Base-by-base conservation (phyloP, 2,113 vertebrate species). In the Microtus montanus region DNA sequence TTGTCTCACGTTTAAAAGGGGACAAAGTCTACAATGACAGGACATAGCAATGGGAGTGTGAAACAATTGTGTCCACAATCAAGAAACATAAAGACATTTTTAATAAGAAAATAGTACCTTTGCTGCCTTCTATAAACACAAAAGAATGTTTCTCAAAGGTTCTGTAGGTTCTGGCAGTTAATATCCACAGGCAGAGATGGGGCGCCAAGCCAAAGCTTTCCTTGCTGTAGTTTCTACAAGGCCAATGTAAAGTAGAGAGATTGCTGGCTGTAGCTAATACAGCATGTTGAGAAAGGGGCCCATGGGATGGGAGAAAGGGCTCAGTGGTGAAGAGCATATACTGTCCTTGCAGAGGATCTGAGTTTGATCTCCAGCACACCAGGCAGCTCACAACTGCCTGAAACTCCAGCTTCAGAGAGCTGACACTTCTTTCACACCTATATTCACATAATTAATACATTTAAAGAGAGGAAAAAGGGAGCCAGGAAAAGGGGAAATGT, bases 121-220 rank as follows among this genome's bases (percentile, higher is more conserved):
- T 73, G 70, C 49, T 90, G 74, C 82, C 84, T 82, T 92, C 38
- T 88, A 54, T 70, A 83, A 71, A 94, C 2, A 24, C 75, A 44
- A 77, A 19, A 89, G 22, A 80, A 54, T 78, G 22, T 52, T 85
- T 92, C 44, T 73, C n/a, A 78, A 87, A 61, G 77, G 68, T 64
- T 87, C 63, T 35, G 19, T 91, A 80, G 82, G 54, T 38, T 35
- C 70, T 73, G 75, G 47, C 3, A 0, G 44, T 44, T 38, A 35
- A 68, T 85, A 85, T 33, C 47, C 41, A 12, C 28, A 35, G 52
- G 38, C 35, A 19, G 78, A 75, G 22, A 38, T 26, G 15, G 24
- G 38, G 33, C 35, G 87, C 52, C 35, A 88, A 63, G 12, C 41
- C 61, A 1, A 41, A 87, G 28, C 33, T 22, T 70, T 47, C 74